Evolutionary conservation across 2,113 vertebrate species (phyloP).

Genomic region (Amphiprion ocellaris): DNA sequence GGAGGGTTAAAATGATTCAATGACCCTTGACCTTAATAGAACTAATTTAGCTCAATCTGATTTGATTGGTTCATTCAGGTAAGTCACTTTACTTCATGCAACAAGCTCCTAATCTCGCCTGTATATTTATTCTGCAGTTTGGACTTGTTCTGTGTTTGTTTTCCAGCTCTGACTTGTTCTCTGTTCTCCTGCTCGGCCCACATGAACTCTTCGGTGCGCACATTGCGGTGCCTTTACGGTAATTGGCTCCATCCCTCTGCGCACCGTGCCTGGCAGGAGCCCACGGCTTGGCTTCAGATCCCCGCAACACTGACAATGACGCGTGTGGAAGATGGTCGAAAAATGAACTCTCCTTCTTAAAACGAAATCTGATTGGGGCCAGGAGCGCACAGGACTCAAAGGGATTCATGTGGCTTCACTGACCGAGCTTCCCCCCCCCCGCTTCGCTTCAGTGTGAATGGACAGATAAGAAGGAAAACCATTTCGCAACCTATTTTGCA

Average conservation of each 20-base stretch:
- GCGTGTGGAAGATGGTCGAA: slow-evolving; percentile 46
- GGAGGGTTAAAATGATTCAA: too few relatives aligned
- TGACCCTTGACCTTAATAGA: too few relatives aligned
- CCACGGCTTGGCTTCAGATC: slow-evolving; percentile 27
- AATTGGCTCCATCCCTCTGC: slow-evolving; percentile 42
- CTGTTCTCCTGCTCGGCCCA: background rate
- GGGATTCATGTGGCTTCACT: background rate
- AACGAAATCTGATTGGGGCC: background rate
- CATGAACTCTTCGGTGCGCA: slow-evolving; percentile 3
- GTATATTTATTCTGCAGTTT: too few relatives aligned
- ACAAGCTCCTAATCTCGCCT: too few relatives aligned
- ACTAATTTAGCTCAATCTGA: too few relatives aligned
- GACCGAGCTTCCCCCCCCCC: background rate
- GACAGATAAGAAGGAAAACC: background rate
- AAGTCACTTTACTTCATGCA: too few relatives aligned
- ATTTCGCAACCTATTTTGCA: slow-evolving; percentile 59
- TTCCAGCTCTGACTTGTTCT: too few relatives aligned
- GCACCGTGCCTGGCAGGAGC: slow-evolving; percentile 52
- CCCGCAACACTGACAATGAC: slow-evolving; percentile 41
- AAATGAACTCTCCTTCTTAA: background rate
- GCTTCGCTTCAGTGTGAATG: slow-evolving; percentile 1
- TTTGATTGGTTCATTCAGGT: too few relatives aligned
- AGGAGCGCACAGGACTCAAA: background rate
- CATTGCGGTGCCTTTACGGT: slow-evolving; percentile 43
- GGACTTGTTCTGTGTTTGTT: background rate